A percentile compares a stretch with the other conserved stretches of the same genome.
These are phyloP conservation scores for Coptodon rendalli DNA, from an alignment of 2,113 vertebrate genomes.

Conservation along the genomic window DNA sequence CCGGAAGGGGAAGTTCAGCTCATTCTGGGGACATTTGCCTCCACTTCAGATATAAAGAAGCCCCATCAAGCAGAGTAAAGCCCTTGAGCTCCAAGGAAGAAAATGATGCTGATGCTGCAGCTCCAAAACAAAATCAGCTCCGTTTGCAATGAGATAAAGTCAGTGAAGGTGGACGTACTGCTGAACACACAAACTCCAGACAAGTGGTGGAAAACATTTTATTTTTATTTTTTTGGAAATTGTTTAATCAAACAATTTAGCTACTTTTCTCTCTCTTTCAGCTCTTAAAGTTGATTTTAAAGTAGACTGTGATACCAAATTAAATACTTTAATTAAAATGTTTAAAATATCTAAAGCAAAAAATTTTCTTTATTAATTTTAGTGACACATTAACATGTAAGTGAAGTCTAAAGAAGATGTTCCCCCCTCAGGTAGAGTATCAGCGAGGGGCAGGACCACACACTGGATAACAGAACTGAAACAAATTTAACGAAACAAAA, in stretches of 20 bases:
- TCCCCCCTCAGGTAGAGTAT: neutral
- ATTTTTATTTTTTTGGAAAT: neutral
- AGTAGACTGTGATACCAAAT: neutral
- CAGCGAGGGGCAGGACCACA: neutral
- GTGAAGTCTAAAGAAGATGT: neutral
- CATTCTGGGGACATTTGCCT: neutral
- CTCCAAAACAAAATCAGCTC: neutral
- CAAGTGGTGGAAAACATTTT: neutral
- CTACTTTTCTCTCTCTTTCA: neutral
- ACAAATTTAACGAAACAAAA: neutral
- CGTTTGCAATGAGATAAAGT: neutral
- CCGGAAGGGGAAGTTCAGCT: neutral
- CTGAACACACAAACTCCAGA: neutral
- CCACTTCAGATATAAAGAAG: neutral
- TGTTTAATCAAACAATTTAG: neutral
- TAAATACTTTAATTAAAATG: neutral
- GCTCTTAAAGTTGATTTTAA: neutral
- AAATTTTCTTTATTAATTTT: neutral
- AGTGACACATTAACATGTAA: neutral
- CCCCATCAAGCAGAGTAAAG: neutral
- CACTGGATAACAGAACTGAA: neutral
- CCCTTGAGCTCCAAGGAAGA: neutral
- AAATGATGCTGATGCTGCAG: neutral
- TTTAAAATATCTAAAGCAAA: neutral
- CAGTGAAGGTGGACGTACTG: neutral